These are phyloP conservation scores for Geophilus truncorum DNA, from an alignment of 2,888 invertebrate genomes.

Conservation along the genomic window DNA sequence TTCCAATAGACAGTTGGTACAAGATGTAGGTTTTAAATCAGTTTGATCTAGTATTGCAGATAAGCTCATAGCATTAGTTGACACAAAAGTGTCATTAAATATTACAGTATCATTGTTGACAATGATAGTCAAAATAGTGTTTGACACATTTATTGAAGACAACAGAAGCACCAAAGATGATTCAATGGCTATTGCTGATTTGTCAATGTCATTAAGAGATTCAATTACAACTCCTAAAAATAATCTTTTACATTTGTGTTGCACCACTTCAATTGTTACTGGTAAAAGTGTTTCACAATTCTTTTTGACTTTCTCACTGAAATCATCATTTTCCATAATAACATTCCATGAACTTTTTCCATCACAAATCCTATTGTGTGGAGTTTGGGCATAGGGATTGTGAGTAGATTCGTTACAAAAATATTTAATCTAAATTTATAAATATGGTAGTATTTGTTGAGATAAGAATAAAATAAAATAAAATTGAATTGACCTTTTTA, in stretches of 20 bases:
- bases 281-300: neutral
- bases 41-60: neutral
- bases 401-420: neutral
- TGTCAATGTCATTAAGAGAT: neutral
- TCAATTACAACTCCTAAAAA: neutral
- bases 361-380: neutral
- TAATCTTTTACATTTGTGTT: neutral
- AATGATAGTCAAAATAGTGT: neutral
- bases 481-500: neutral
- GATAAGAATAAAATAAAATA: neutral
- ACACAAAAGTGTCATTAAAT: neutral
- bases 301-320: neutral
- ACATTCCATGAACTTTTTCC: neutral
- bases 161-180: neutral
- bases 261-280: neutral
- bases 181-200: neutral
- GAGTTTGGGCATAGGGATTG: neutral
- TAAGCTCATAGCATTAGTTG: neutral
- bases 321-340: neutral
- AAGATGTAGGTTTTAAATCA: neutral
- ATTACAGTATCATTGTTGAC: neutral
- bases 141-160: neutral
- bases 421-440: neutral
- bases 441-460: no score
- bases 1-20: neutral